Conservation (phyloP, 2,797 vertebrate species). For the Gallinago solitaria region DNA sequence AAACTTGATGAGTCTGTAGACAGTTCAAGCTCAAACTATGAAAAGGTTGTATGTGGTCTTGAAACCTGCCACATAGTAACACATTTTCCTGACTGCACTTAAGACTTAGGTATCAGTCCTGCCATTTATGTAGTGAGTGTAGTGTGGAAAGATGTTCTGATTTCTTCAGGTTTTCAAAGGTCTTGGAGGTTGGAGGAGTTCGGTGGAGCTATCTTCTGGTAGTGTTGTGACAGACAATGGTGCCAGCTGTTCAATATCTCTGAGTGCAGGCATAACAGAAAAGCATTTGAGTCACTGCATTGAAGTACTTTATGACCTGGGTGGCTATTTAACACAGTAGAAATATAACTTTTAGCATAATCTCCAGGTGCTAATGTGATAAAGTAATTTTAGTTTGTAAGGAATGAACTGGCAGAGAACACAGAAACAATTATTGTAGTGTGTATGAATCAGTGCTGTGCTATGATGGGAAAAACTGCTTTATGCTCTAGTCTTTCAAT, state of each 20-base stretch:
- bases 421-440: neutral
- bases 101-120: neutral
- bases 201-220: neutral
- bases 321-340: neutral
- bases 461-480: neutral
- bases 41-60: neutral
- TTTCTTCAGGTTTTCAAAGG: neutral
- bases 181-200: neutral
- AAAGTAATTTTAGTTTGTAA: neutral
- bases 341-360: neutral
- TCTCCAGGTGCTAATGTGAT: neutral
- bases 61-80: neutral
- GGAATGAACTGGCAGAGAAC: neutral
- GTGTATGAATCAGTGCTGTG: neutral
- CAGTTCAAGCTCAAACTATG: neutral
- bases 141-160: neutral
- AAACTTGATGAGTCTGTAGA: neutral
- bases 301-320: neutral
- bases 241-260: neutral
- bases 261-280: neutral
- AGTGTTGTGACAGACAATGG: neutral
- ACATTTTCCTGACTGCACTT: neutral
- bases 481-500: neutral
- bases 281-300: neutral
- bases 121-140: neutral